Base-by-base conservation (phyloP, 30 jellyfish, hydroid and myxozoan genomes). In the Clytia hemisphaerica region DNA sequence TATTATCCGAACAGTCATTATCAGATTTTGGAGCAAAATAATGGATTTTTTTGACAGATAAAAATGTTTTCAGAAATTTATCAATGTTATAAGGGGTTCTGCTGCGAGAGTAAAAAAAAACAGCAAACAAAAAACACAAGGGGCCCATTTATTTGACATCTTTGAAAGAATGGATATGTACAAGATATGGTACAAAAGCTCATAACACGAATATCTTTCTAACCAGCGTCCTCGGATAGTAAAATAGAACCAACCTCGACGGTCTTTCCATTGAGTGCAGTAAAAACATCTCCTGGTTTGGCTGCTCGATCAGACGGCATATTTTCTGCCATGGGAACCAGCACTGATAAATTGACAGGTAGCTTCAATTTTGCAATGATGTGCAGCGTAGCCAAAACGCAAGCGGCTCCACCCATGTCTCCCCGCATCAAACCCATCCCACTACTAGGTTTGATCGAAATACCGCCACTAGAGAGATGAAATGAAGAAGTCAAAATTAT, bases 371-470 rank as follows among this genome's bases (percentile, higher is more conserved):
- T 57, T 18, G 80, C 59, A 16, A 88, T 93, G 16, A 95, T 95
- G 12, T 84, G 86, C 19, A 92, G 48, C 7, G 94, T 44, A 16
- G 90, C 97, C 48, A 83, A 77, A 44, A 92, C 96, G 77, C 96
- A 83, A 49, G 99, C 99, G n/a, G 93, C 97, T 6, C 99, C 99
- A 18, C 95, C 95, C 99, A 92, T 92, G 70, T 92, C 99, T 16
- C 95, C 99, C 34, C 79, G 79, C 99, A 92, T 92, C 37, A 68
- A 88, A 10, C 91, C 86, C 99, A 92, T 92, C 6, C 77, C 78
- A n/a, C 80, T 34, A 15, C 95, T 77, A 46, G 97, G 99, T 55
- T 92, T 92, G 48, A 92, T 65, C 28, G 96, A 83, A 19, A 92
- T 92, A 2, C 99, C 99, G 50, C 99, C 99, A 58, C 97, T 92